These are phyloP conservation scores for Furnarius figulus DNA, from an alignment of 2,113 vertebrate genomes.

Conservation along the genomic window DNA sequence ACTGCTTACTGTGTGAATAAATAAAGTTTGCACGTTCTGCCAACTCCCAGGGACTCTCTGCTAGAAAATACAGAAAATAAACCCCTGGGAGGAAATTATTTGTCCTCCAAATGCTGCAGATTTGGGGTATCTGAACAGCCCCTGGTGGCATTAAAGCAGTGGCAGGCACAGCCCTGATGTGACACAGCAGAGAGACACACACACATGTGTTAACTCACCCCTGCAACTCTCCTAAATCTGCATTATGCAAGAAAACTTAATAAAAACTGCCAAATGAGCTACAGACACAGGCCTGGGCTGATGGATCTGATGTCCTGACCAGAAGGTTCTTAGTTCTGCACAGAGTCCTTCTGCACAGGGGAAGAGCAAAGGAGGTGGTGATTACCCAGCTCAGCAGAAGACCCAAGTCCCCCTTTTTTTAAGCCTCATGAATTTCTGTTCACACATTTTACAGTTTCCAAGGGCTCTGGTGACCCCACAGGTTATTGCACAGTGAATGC, in stretches of 20 bases:
- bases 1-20: rapidly evolving
- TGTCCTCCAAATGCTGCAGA: background rate
- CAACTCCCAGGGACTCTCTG: background rate
- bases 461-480: background rate
- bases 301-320: background rate
- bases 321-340: background rate
- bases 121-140: background rate
- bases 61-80: background rate
- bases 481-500: background rate
- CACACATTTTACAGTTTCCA: background rate
- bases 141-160: background rate
- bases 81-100: background rate
- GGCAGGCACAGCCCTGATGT: background rate
- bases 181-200: rapidly evolving
- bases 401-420: background rate
- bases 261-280: background rate
- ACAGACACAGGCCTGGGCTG: background rate
- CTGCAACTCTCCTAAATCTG: background rate
- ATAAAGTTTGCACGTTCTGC: rapidly evolving
- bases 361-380: background rate
- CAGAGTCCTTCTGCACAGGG: background rate
- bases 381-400: background rate
- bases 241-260: background rate
- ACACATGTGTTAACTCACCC: rapidly evolving
- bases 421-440: background rate